Base-by-base conservation (phyloP, 2,888 invertebrate species). In the Archips xylosteana region DNA sequence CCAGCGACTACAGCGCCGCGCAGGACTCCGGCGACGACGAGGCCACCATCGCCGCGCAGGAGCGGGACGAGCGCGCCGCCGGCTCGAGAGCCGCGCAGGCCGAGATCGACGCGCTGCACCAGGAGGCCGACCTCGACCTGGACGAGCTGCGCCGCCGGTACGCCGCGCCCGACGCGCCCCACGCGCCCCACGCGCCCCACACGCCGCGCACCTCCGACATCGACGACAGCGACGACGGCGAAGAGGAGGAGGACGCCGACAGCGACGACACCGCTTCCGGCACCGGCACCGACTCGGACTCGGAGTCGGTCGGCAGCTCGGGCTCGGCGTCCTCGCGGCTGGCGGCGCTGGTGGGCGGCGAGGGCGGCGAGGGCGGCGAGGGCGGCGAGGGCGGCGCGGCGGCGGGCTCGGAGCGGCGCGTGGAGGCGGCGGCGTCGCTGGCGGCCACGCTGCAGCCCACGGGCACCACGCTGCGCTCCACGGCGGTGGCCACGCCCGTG, bases 391-490 rank as follows among this genome's bases (percentile, higher is more conserved):
- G 74, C 80, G 80, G 83, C 78, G 78, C 79, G 82, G 92, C 91
- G 84, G 95, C 95, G 62, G 82, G 75, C 64, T 80, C 95, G 78
- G 95, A 96, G 87, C 96, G 96, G 86, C 96, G 98, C 92, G 97
- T 99, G 85, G 97, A 98, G 89, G 97, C 98, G 92, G 98, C 98
- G 68, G 98, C 99, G 64, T 97, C 97, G 70, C 95, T 99, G 81
- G 99, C 99, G 62, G 98, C 99, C 89, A 97, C 98, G 91, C 97
- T 99, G 87, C 99, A 99, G 91, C 99, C 99, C 2, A 99, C 98
- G 88, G 99, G 99, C 87, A 99, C 98, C 86, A 99, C 99, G 34
- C 95, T 99, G 79, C 98, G 98, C 81, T 98, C 99, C 73, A 98
- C 99, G 70, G 97, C 97, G 71, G 98, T 98, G 83, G 98, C 97